These are phyloP conservation scores for Cardinalis cardinalis DNA, from an alignment of 2,113 vertebrate genomes.

Conservation along the genomic window DNA sequence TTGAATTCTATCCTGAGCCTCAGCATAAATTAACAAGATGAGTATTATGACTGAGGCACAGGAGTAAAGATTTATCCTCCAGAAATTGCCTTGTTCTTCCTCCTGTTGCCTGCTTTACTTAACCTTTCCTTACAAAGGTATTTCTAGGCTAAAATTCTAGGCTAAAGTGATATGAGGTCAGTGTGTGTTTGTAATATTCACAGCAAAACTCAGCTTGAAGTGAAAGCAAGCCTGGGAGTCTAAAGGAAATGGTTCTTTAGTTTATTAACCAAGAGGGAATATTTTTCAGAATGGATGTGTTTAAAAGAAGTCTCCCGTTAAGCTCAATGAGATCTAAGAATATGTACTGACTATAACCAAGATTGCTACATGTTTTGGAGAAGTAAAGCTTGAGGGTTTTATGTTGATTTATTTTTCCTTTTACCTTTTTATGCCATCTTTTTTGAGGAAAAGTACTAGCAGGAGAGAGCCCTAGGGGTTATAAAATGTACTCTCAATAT, in stretches of 20 bases:
- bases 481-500: not conserved
- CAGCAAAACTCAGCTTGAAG: not conserved
- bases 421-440: not conserved
- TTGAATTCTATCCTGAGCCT: not conserved
- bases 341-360: not conserved
- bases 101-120: not conserved
- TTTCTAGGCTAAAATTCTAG: not conserved
- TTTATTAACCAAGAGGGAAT: conserved; percentile 4
- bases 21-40: not conserved
- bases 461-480: not conserved
- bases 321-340: not conserved
- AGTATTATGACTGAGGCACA: not conserved
- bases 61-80: not conserved
- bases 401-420: not conserved
- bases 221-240: not conserved
- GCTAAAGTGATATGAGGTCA: not conserved
- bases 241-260: not conserved
- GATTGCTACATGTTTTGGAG: not conserved
- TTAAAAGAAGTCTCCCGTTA: not conserved
- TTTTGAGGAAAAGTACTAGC: not conserved
- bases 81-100: not conserved
- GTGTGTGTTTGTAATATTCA: not conserved
- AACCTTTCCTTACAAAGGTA: not conserved
- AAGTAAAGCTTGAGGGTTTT: not conserved
- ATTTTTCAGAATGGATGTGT: not conserved